Base-by-base conservation (phyloP, 2,113 vertebrate species). In the Oplegnathus fasciatus region DNA sequence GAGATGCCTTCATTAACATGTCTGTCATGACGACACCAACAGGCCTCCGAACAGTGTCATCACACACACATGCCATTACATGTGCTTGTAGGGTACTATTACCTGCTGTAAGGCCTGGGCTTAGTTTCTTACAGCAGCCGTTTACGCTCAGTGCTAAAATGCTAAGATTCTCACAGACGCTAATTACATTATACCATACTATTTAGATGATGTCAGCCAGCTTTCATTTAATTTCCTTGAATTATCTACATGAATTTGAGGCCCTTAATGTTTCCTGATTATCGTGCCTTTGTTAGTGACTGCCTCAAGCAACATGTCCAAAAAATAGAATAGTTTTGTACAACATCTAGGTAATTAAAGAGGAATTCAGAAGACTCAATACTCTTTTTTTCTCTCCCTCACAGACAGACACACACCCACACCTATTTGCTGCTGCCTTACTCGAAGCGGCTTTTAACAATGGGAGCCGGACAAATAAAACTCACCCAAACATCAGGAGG, bases 401-500 rank as follows among this genome's bases (percentile, higher is more conserved):
- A 18, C 18, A 76, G 67, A 76, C 64, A 86, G 42, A 61, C 60
- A 65, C 74, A 75, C 75, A 61, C 76, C 57, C 80, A 69, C 75
- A 85, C 50, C 73, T 84, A 77, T 81, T 67, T 70, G 71, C 78
- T 80, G 52, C 68, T 66, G 55, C 75, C 48, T 92, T 73, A 86
- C 78, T 91, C 64, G 13, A 74, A 75, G 83, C 87, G n/a, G 80
- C 44, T 84, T 89, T 93, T 93, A 89, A 92, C 83, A 94, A 93
- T 94, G 70, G 74, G 91, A 92, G 88, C 90, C 72, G 88, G 91
- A 94, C 93, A 90, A 92, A 94, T 94, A 91, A 92, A 95, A 94
- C 85, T 90, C 90, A 90, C 78, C 87, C 85, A 83, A 94, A 94
- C 93, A 93, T 87, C 87, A 91, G 86, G 87, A 86, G 84, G 89